Base-by-base conservation (phyloP, 1,140 invertebrate species). In the Drosophila nasuta region DNA sequence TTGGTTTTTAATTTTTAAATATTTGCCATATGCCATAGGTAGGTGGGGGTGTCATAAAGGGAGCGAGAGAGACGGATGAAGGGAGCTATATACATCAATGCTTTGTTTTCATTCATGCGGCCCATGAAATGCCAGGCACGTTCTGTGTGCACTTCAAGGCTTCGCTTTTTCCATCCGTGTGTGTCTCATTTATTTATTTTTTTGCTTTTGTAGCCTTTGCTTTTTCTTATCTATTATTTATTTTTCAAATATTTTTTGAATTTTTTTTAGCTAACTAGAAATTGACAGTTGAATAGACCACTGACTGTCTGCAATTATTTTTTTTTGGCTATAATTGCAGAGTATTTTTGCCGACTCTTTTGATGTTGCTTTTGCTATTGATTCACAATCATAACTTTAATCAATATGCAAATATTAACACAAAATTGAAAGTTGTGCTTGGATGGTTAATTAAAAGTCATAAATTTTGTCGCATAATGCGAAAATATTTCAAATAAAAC, bases 401-500 rank as follows among this genome's bases (percentile, higher is more conserved):
- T 82, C 73, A 77, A 88, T 73, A 87, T 88, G 83, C 80, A 88
- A 88, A 87, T 86, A 5, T 54, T 54, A 45, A 56, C 11, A 17
- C 41, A 79, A 86, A 87, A 79, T 56, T 72, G 70, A 82, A 82
- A 77, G 83, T 79, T 88, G 70, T 28, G 28, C 20, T 69, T 8
- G 71, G 63, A 59, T 82, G 69, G 38, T 56, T 80, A 88, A 87
- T 87, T 87, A 82, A 87, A 82, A 88, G 70, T 77, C 77, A 80
- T 77, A 88, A 88, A 88, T 82, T 25, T 25, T 83, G 80, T 82
- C 69, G 83, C 73, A 75, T 77, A 81, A 81, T 65, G 74, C 57
- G 65, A 52, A 64, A 64, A 80, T 76, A 79, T 87, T 73, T 73
- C 60, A 82, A 7, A 45, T 62, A 79, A 49, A 52, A 57, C 75